Evolutionary conservation across 1,140 invertebrate genomes (phyloP).

Genomic region (Nymphalis io): DNA sequence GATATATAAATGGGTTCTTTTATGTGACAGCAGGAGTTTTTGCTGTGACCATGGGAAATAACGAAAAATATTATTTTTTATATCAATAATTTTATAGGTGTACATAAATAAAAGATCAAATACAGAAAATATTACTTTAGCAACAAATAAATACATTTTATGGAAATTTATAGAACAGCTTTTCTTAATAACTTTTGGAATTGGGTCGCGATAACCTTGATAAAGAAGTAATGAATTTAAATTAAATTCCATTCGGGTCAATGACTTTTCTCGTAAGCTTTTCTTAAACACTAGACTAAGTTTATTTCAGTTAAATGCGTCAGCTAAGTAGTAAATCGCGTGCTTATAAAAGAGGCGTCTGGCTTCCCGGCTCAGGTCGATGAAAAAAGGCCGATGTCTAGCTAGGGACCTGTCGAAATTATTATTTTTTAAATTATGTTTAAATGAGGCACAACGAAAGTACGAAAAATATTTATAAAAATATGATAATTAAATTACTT

Average conservation of each 20-base stretch:
- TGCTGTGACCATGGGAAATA: too few relatives aligned
- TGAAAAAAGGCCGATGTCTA: conserved; percentile 15
- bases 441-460: neutral
- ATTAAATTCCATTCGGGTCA: conserved; percentile 6
- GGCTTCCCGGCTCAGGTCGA: conserved; percentile 26
- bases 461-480: neutral
- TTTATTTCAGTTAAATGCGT: conserved; percentile 33
- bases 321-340: conserved; percentile 39
- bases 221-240: neutral
- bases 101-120: too few relatives aligned
- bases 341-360: conserved; percentile 30
- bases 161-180: neutral
- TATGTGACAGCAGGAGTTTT: too few relatives aligned
- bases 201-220: neutral
- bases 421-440: neutral
- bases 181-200: neutral
- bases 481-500: neutral
- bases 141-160: too few relatives aligned
- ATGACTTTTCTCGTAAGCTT: conserved; percentile 20
- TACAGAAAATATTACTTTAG: too few relatives aligned
- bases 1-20: too few relatives aligned
- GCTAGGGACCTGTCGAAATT: neutral
- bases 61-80: too few relatives aligned
- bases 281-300: conserved; percentile 31
- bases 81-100: too few relatives aligned